These are phyloP conservation scores for Microhierax caerulescens DNA, from an alignment of 2,797 vertebrate genomes.

Conservation along the genomic window DNA sequence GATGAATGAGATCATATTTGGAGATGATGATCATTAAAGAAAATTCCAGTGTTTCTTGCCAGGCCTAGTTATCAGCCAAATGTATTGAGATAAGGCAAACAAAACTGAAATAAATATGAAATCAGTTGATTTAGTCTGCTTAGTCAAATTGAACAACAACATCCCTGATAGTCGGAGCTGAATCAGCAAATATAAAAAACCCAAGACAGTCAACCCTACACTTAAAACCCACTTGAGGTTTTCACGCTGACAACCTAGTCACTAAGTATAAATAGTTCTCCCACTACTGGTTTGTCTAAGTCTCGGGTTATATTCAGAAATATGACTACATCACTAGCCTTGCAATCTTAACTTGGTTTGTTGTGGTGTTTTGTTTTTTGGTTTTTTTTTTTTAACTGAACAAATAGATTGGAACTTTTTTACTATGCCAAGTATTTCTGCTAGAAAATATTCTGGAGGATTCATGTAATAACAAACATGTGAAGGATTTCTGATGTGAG, in stretches of 20 bases:
- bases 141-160: conserved; percentile 64
- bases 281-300: conserved; percentile 75
- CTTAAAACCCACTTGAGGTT: conserved; percentile 78
- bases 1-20: not conserved
- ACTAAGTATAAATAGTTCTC: conserved; percentile 74
- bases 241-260: conserved; percentile 65
- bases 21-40: not conserved
- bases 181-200: conserved; percentile 76
- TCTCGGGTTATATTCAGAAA: conserved; percentile 56
- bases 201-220: conserved; percentile 70
- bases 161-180: conserved; percentile 71
- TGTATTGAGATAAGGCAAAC: conserved; percentile 56
- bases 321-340: conserved; percentile 55
- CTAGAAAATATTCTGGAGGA: conserved; percentile 6
- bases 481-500: conserved; percentile 39
- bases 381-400: not conserved
- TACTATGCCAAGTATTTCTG: conserved; percentile 44
- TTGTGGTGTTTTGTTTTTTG: not conserved
- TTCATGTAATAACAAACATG: conserved; percentile 40
- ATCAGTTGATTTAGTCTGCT: conserved; percentile 59
- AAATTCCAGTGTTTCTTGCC: not conserved
- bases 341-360: conserved; percentile 12
- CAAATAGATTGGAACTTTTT: conserved; percentile 41
- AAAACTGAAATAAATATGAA: conserved; percentile 58
- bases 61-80: conserved; percentile 1